Evolutionary conservation across 2,113 vertebrate species (phyloP).

Genomic region (Salvelinus namaycush): DNA sequence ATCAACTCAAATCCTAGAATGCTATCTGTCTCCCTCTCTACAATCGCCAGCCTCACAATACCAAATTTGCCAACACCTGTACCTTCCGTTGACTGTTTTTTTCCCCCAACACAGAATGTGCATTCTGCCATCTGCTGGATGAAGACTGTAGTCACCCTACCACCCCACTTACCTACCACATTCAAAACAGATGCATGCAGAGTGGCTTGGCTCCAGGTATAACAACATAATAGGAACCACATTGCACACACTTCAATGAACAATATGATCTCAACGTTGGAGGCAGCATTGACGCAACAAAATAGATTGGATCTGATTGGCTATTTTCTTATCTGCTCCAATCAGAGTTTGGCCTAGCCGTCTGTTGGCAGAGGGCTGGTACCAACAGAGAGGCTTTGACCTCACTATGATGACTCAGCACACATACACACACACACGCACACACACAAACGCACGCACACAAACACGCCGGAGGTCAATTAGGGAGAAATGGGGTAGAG

Average conservation of each 20-base stretch:
- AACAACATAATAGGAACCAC: conserved; percentile 38
- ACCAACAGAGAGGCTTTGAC: conserved; percentile 47
- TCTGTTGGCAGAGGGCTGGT: conserved; percentile 39
- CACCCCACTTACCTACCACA: background rate
- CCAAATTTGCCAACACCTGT: background rate
- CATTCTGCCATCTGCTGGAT: conserved; percentile 68
- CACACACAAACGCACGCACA: background rate
- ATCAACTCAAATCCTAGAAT: background rate
- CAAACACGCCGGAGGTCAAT: conserved; percentile 46
- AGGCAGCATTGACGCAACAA: conserved; percentile 11
- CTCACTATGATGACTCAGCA: conserved; percentile 52
- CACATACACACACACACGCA: no score
- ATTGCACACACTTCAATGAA: conserved; percentile 19
- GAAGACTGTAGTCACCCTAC: conserved; percentile 13
- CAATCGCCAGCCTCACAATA: background rate
- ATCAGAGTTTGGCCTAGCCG: conserved; percentile 29
- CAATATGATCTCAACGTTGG: conserved; percentile 28
- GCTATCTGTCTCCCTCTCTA: conserved; percentile 10
- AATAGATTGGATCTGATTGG: conserved; percentile 17
- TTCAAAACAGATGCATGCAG: background rate
- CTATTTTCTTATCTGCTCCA: conserved; percentile 37
- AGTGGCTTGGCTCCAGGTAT: background rate
- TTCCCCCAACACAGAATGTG: conserved; percentile 6
- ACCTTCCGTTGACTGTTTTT: background rate
- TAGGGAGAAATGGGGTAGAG: conserved; percentile 60